Evolutionary conservation across 2,888 invertebrate genomes (phyloP), one percentile per base, ranked within the genome.

Genomic region (Tineola bisselliella): DNA sequence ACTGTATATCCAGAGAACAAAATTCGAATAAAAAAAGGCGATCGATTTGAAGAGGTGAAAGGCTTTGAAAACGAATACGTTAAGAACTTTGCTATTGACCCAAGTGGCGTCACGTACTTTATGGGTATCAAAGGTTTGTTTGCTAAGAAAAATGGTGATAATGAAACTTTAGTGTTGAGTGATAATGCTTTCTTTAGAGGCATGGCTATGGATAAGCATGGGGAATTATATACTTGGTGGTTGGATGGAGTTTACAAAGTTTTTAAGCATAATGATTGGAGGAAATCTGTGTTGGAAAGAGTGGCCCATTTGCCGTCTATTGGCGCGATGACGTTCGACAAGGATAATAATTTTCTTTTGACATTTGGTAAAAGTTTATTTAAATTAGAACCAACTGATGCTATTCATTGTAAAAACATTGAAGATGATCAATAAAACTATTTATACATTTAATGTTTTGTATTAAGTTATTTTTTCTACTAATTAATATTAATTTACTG

Each of bases 201-300:
- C 0, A 62, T 86, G 0, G 72, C 75, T 8, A 68, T 80, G 1
- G 84, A 84, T 69, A 68, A 76, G 30, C 73, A 81, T 30, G 80
- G 75, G 0, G 66, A 63, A 0, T 72, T 84, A 0, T 84, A 81
- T 31, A 71, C 77, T 3, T 86, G 86, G 86, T 86, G 84, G 84
- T 61, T 86, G 0, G 83, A 86, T 61, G 80, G 78, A 0, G 71
- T 87, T 4, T 87, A 84, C 61, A 79, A 73, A 67, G 70, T 87
- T 1, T 58, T 70, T 54, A 67, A 82, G 43, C 70, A 72, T 0
- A 70, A 69, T 17, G 70, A 72, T 61, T 63, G 84, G 8, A 18
- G 64, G 8, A 67, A 76, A 17, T 78, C 83, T 0, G 71, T 60
- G 11, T 44, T 87, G 18, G 70, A 68, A 0, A 77, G 71, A 65